phyloP scores from a whole-genome alignment of 1,140 invertebrate species.

The Leptopilina clavipes region DNA sequence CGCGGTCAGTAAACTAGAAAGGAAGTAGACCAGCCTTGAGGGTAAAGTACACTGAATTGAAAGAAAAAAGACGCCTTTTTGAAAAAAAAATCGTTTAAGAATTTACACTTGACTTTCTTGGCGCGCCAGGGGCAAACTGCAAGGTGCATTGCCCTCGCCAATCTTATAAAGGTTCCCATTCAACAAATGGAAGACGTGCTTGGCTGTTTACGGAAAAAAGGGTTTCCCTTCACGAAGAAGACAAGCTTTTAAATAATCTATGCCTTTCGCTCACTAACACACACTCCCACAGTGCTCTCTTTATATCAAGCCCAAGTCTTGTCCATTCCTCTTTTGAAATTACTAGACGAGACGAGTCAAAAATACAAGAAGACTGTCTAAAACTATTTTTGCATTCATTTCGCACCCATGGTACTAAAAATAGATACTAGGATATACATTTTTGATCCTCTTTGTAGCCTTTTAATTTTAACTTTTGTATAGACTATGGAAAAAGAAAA shows the following conservation, averaged over 20 bases:
- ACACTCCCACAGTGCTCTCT: background rate
- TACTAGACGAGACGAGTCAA: slow-evolving; percentile 17
- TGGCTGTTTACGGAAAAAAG: slow-evolving; percentile 43
- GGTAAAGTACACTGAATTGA: background rate
- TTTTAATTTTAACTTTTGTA: background rate
- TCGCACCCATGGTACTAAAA: background rate
- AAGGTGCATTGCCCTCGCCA: slow-evolving; percentile 49
- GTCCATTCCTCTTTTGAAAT: slow-evolving; percentile 6
- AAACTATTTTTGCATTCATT: slow-evolving; percentile 1
- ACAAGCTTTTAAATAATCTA: slow-evolving; percentile 47
- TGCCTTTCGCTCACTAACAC: background rate
- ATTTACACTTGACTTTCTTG: slow-evolving; percentile 21
- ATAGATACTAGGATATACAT: slow-evolving; percentile 34
- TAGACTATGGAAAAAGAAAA: background rate
- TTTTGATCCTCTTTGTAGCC: background rate
- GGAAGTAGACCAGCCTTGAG: slow-evolving; percentile 36
- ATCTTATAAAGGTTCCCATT: slow-evolving; percentile 42
- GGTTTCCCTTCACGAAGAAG: slow-evolving; percentile 41
- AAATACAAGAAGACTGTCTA: background rate
- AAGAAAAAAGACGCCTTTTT: background rate
- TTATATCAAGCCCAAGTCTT: background rate
- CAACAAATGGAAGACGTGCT: slow-evolving; percentile 42
- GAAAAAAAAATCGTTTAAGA: slow-evolving; percentile 23
- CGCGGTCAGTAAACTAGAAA: slow-evolving; percentile 22
- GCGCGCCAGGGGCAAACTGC: background rate